phyloP scores from a whole-genome alignment of 2,797 vertebrate genomes.

The Neoniphon sammara region DNA sequence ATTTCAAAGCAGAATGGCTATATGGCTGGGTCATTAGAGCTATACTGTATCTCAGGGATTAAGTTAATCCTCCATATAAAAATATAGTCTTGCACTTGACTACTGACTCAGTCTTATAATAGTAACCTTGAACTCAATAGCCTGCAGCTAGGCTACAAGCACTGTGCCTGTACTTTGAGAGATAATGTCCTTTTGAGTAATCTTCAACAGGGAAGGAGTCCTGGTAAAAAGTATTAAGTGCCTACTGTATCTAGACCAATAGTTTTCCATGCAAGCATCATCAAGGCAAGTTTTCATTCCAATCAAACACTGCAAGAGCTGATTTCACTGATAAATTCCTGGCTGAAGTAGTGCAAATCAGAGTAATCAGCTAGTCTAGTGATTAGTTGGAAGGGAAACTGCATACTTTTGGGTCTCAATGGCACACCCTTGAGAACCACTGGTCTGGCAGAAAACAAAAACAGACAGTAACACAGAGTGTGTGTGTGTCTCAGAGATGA shows the following conservation, averaged over 20 bases:
- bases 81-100: constrained; percentile 64
- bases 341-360: neutral
- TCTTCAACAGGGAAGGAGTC: neutral
- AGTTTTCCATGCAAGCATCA: no score
- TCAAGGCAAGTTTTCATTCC: no score
- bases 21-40: constrained; percentile 54
- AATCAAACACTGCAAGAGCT: no score
- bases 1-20: constrained; percentile 53
- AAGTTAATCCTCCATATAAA: constrained; percentile 67
- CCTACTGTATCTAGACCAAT: neutral
- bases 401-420: neutral
- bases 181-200: constrained; percentile 20
- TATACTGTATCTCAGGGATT: constrained; percentile 65
- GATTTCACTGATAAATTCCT: no score
- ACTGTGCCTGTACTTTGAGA: constrained; percentile 29
- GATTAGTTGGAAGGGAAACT: constrained; percentile 10
- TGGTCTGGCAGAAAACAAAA: neutral
- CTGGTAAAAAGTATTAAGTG: neutral
- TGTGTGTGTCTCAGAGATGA: constrained; percentile 53
- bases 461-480: constrained; percentile 25
- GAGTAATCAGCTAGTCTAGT: neutral
- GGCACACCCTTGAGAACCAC: constrained; percentile 15
- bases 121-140: constrained; percentile 52
- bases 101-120: constrained; percentile 52
- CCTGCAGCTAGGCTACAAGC: constrained; percentile 24